Base-by-base conservation (phyloP, 2,888 invertebrate genomes). In the Steinernema carpocapsae region DNA sequence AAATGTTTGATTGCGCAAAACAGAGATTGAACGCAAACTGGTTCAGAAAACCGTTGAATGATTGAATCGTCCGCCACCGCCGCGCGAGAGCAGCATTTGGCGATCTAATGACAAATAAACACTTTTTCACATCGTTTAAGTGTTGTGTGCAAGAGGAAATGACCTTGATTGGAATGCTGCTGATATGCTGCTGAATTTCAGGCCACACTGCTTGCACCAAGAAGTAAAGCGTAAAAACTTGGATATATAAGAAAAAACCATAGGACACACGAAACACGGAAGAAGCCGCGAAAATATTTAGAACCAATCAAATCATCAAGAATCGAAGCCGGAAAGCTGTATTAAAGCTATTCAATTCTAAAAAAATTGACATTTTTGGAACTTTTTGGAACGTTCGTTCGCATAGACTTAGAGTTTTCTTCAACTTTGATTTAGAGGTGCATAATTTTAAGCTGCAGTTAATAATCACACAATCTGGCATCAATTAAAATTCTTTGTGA, bases 71-170 rank as follows among this genome's bases (percentile, higher is more conserved):
- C 17, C 6, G 64, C 6, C 29, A 29, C 17, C 6, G 64, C 6
- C 29, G 64, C 64, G 64, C 24, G 1, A 4, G 32, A n/a, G 17
- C 7, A 64, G 14, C 17, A 26, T 19, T 19, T 19, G 48, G 3
- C n/a, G 64, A 29, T 56, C 10, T 48, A 2, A 48, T 56, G 56
- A 56, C 56, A 56, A 56, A 56, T 26, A 56, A 48, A 56, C 56
- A 24, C 56, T 56, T 56, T 56, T 56, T 17, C 56, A 24, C 56
- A 56, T 24, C 17, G 48, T 56, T 48, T 4, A 3, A 19, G 19
- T 48, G 14, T 4, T 6, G 17, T 19, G 64, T 7, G 12, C 3
- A 64, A 10, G 32, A 32, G 17, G 17, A 26, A 64, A 14, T 12
- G 19, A 64, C 32, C 32, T 64, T 29, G 64, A 64, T 10, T 17